Conservation (phyloP, 2,888 invertebrate genomes). For the Dasypolia templi region DNA sequence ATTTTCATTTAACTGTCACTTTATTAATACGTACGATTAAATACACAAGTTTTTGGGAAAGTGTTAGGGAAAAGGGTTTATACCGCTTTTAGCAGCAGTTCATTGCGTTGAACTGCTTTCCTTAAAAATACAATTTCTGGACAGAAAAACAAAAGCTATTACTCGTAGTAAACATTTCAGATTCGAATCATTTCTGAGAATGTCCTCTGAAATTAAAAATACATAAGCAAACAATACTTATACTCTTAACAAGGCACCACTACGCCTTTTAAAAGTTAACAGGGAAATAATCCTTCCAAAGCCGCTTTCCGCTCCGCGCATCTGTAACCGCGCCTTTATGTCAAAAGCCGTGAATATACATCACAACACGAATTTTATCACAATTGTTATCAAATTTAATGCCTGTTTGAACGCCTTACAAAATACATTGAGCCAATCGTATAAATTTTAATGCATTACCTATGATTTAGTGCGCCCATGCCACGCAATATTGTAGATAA, state of each 20-base stretch:
- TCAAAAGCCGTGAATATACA: conserved; percentile 70
- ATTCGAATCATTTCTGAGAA: background rate
- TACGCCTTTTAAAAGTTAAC: background rate
- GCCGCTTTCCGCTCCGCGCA: conserved; percentile 4
- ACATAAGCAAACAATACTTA: background rate
- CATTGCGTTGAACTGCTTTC: too few relatives aligned
- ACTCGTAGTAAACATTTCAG: background rate
- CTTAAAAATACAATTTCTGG: too few relatives aligned
- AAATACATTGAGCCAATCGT: conserved; percentile 75
- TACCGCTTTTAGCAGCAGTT: background rate
- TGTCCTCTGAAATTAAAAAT: background rate
- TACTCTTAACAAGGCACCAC: background rate
- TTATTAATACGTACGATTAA: too few relatives aligned
- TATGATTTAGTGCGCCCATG: conserved; percentile 53
- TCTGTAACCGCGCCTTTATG: background rate
- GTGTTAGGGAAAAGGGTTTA: background rate
- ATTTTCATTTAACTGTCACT: background rate
- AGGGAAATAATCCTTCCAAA: background rate
- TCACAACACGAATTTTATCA: conserved; percentile 76
- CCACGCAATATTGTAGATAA: conserved; percentile 44
- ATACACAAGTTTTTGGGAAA: background rate
- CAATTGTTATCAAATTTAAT: conserved; percentile 78
- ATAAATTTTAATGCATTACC: conserved; percentile 69
- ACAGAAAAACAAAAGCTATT: background rate
- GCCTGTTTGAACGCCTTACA: conserved; percentile 70